Base-by-base conservation (phyloP, 2,113 vertebrate genomes). In the Pteronura brasiliensis region DNA sequence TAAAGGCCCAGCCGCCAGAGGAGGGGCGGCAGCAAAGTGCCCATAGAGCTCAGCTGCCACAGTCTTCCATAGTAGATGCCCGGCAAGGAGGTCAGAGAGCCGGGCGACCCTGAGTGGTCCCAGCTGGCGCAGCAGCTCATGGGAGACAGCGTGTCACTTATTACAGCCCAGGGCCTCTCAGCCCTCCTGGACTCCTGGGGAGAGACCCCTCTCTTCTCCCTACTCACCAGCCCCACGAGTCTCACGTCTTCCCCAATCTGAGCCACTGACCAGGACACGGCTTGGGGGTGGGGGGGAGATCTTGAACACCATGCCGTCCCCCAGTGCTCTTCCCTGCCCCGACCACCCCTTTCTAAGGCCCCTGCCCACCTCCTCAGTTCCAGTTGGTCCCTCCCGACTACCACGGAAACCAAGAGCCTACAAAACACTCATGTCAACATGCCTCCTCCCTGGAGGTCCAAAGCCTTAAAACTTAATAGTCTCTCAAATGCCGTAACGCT, bases 401-500 rank as follows among this genome's bases (percentile, higher is more conserved):
- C 94, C 97, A 98, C 96, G 25, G 91, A 98, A 98, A 98, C 49
- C 93, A 86, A 97, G 93, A 98, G 14, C 95, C 91, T 89, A 93
- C 63, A 0, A 92, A 97, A 97, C 84, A 93, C 97, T 97, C 98
- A 95, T 47, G 96, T 97, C 92, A 90, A 67, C 87, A 94, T 69
- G 96, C 98, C 98, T 98, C 98, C 98, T 99, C 98, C 98, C 98
- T 15, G 29, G 98, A 98, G 98, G 98, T 98, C 98, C 97, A 29
- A 95, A 98, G 98, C 98, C 98, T 99, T 99, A 99, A 99, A 99
- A 99, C 98, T 99, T 99, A 99, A 99, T 98, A 99, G 98, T 98
- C 98, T 99, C 97, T 98, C 98, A 98, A 98, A 98, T 84, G 98
- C 97, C 55, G 67, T 98, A 98, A 98, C 95, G 90, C 98, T 98